Percentiles rank a stretch among this genome's conserved stretches.
phyloP scores from a whole-genome alignment of 2,888 invertebrate species.

The Tortrix viridana region DNA sequence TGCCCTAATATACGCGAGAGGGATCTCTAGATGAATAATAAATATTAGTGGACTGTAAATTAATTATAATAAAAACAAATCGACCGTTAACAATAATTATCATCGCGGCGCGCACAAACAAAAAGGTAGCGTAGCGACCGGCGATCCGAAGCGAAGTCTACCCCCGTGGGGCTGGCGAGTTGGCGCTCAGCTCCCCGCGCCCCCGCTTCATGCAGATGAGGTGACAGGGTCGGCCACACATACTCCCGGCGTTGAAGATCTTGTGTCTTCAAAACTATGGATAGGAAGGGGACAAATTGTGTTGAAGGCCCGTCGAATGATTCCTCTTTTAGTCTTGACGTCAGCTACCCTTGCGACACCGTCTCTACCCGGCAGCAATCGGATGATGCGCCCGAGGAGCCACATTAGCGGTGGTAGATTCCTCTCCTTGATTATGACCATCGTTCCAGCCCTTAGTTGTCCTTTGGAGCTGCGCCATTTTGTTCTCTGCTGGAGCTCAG shows the following conservation, averaged over 20 bases:
- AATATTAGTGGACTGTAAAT: too few relatives aligned
- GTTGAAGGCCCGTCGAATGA: conserved; percentile 13
- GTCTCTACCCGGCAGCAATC: conserved; percentile 21
- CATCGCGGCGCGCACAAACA: too few relatives aligned
- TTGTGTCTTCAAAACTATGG: not conserved
- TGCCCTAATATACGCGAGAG: too few relatives aligned
- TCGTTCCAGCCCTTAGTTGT: conserved; percentile 4
- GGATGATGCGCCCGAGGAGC: conserved; percentile 26
- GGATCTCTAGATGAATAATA: too few relatives aligned
- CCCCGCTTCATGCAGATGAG: too few relatives aligned
- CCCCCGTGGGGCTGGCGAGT: too few relatives aligned
- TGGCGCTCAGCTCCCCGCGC: too few relatives aligned
- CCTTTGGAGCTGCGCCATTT: conserved; percentile 20
- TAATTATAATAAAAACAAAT: too few relatives aligned
- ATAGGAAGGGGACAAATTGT: conserved; percentile 13
- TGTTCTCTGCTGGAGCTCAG: conserved; percentile 22
- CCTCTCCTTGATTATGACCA: conserved; percentile 26
- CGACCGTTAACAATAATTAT: too few relatives aligned
- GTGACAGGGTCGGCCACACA: not conserved
- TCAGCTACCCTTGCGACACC: conserved; percentile 32
- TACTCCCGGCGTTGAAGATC: conserved; percentile 12
- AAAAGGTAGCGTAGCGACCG: too few relatives aligned
- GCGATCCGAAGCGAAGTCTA: too few relatives aligned
- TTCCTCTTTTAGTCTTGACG: conserved; percentile 17
- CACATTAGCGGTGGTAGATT: conserved; percentile 30